Evolutionary conservation across 2,797 vertebrate species (phyloP).

Genomic region (Sus cebifrons): DNA sequence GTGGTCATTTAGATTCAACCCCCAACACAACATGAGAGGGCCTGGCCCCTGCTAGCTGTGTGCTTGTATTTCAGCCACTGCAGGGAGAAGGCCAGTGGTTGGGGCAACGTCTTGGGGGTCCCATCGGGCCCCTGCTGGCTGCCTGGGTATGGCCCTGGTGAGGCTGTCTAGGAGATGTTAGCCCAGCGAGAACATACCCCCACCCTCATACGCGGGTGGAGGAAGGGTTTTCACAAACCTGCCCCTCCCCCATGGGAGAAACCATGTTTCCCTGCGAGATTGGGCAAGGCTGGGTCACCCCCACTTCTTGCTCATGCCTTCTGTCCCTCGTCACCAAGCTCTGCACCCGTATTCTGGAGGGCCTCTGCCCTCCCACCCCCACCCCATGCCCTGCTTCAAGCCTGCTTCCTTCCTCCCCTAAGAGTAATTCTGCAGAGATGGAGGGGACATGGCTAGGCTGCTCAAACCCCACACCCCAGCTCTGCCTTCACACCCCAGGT

Average conservation of each 20-base stretch:
- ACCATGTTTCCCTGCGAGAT: neutral
- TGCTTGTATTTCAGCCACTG: neutral
- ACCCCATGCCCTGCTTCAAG: neutral
- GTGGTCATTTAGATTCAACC: neutral
- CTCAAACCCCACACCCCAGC: neutral
- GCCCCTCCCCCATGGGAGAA: neutral
- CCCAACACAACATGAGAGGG: accelerated
- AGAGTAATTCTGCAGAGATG: neutral
- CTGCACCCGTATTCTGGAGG: neutral
- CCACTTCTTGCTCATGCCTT: neutral
- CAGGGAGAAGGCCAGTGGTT: too few relatives aligned
- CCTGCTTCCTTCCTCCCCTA: neutral
- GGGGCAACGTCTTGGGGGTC: neutral
- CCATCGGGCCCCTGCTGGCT: neutral
- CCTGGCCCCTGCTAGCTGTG: neutral
- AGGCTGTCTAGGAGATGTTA: neutral
- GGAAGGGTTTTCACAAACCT: neutral
- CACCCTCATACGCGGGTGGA: accelerated
- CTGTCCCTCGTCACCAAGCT: neutral
- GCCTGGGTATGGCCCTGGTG: neutral
- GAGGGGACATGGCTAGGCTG: neutral
- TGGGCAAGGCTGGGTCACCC: neutral
- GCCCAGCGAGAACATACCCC: neutral
- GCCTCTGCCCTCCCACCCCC: neutral
- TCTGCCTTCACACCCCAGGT: neutral